Evolutionary conservation across 2,888 invertebrate species (phyloP).

Genomic region (Plagodis dolabraria): DNA sequence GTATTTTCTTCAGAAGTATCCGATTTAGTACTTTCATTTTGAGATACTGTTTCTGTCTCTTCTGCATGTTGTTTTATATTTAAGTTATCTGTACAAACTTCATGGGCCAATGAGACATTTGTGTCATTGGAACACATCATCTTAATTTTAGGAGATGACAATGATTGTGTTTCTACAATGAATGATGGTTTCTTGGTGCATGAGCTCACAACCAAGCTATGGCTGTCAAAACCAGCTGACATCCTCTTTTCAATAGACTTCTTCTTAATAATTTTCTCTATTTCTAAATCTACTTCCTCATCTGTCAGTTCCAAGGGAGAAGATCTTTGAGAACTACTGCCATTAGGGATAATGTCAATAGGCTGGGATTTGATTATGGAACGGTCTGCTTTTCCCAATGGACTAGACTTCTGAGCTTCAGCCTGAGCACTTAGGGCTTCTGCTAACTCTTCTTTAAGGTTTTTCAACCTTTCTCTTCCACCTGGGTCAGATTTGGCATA

Average conservation of each 20-base stretch:
- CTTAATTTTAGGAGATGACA: constrained; percentile 50
- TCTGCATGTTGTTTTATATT: constrained; percentile 45
- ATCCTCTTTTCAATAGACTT: constrained; percentile 76
- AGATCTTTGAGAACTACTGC: constrained; percentile 79
- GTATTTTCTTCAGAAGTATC: constrained; percentile 53
- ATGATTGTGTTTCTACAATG: constrained; percentile 46
- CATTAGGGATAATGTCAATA: constrained; percentile 87
- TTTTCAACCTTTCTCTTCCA: constrained; percentile 84
- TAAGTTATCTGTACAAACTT: constrained; percentile 47
- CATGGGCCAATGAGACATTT: constrained; percentile 48
- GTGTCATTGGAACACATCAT: constrained; percentile 49
- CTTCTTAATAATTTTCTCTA: constrained; percentile 86
- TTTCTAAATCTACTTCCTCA: constrained; percentile 88
- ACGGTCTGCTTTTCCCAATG: constrained; percentile 71
- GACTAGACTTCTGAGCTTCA: constrained; percentile 70
- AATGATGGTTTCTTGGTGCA: constrained; percentile 52
- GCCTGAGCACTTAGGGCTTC: constrained; percentile 73
- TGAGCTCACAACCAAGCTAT: constrained; percentile 48
- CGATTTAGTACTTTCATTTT: constrained; percentile 55
- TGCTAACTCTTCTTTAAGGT: constrained; percentile 77
- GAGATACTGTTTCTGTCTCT: constrained; percentile 48
- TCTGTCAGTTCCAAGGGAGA: constrained; percentile 86
- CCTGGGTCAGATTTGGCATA: constrained; percentile 90
- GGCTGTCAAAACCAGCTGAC: constrained; percentile 59
- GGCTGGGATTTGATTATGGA: constrained; percentile 87